Base-by-base conservation (phyloP, 2,797 vertebrate species). In the Amphiprion clarkii region DNA sequence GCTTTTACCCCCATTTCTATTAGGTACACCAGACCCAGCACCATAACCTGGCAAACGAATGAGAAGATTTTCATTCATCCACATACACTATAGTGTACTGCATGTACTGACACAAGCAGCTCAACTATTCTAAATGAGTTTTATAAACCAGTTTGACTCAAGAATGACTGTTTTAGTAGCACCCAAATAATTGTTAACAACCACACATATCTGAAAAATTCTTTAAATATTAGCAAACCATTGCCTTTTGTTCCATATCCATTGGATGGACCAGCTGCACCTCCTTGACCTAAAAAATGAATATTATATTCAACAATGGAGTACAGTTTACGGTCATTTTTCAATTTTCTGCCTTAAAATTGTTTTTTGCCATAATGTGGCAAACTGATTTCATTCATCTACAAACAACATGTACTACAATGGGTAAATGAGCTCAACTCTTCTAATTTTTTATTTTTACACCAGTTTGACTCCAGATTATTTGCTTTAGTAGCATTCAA, bases 161-260 rank as follows among this genome's bases (percentile, higher is more conserved):
- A 42, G 14, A 42, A 1, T 14, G 9, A 33, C 14, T 42, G 0
- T 2, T 29, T 52, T 12, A 57, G 2, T 8, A 42, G 27, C 19
- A 42, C 19, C n/a, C 3, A 17, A 23, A 62, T 0, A n/a, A 51
- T 40, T 27, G 27, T 27, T 27, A 27, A 23, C 23, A 56, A 21
- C 58, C 17, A 29, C 2, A 49, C 3, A 67, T 53, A 27, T 46
- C 14, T 31, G 13, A 46, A 62, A n/a, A 55, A 21, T n/a, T 13
- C 17, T 61, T 11, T 19, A 31, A 16, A 11, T 62, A 5, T 6
- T 33, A 8, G 0, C 19, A 4, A 74, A 85, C 83, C 78, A 0
- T 81, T 86, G 36, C 82, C 74, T 64, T 88, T 83, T 64, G 59
- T 75, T 73, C 56, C 51, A 31, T 13, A 36, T 68, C 81, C 81